phyloP scores from a whole-genome alignment of 2,888 invertebrate genomes.

The Idaea dimidiata region DNA sequence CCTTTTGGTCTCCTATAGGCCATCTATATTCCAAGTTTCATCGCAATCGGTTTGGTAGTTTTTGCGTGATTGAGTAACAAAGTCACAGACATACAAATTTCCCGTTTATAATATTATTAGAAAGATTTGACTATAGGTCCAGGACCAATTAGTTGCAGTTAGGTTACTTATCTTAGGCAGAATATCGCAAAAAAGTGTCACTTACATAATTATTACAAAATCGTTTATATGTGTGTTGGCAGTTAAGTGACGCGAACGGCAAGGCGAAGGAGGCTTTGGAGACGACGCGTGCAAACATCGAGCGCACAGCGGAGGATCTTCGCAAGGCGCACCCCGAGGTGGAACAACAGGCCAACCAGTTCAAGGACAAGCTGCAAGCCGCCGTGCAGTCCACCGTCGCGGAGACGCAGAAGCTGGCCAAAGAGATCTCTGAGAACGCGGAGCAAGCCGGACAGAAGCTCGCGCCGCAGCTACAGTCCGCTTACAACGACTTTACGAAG shows the following conservation, averaged over 20 bases:
- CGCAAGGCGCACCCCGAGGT: conserved; percentile 67
- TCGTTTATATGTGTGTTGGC: too few species aligned
- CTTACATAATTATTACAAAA: conserved; percentile 9
- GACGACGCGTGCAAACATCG: conserved; percentile 47
- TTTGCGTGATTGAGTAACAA: too few species aligned
- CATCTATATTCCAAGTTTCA: too few species aligned
- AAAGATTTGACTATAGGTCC: too few species aligned
- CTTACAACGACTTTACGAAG: conserved; percentile 66
- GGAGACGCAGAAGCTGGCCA: conserved; percentile 63
- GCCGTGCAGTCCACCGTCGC: conserved; percentile 56
- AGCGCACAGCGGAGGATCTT: conserved; percentile 56
- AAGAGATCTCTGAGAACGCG: conserved; percentile 55
- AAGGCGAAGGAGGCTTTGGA: conserved; percentile 65
- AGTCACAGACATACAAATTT: too few species aligned
- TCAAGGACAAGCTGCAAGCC: conserved; percentile 53
- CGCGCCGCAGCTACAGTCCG: conserved; percentile 62
- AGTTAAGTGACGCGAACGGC: conserved; percentile 63
- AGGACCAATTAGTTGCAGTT: too few species aligned
- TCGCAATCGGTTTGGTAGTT: too few species aligned
- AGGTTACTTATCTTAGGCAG: too few species aligned
- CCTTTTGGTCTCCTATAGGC: too few species aligned
- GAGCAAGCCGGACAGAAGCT: conserved; percentile 64
- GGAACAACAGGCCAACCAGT: conserved; percentile 53
- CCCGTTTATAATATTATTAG: too few species aligned
- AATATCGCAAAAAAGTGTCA: neutral